These are phyloP conservation scores for Tribolium madens DNA, from an alignment of 1,140 invertebrate genomes.

Conservation along the genomic window DNA sequence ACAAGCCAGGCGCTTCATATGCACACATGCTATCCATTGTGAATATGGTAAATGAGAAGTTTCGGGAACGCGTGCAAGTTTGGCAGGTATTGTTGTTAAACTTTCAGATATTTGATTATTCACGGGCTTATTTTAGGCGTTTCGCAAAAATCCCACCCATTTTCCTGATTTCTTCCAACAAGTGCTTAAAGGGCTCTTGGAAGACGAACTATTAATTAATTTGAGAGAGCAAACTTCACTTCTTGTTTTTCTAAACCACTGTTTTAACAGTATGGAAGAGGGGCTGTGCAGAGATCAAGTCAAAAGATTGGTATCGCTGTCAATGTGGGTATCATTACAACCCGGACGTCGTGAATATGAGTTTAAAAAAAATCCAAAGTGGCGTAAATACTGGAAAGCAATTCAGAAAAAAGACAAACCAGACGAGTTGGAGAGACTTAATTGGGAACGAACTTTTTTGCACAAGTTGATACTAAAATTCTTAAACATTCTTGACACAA, in stretches of 20 bases:
- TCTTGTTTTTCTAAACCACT: slow-evolving; percentile 94
- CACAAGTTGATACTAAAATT: slow-evolving; percentile 93
- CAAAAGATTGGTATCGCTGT: slow-evolving; percentile 90
- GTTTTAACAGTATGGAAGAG: slow-evolving; percentile 97
- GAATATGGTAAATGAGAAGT: slow-evolving; percentile 98
- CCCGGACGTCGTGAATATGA: slow-evolving; percentile 85
- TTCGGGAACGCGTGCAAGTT: slow-evolving; percentile 94
- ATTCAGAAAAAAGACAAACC: slow-evolving; percentile 89
- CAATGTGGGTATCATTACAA: slow-evolving; percentile 94
- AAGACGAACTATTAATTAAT: slow-evolving; percentile 66
- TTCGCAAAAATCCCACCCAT: slow-evolving; percentile 83
- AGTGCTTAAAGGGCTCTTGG: slow-evolving; percentile 80
- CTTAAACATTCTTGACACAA: slow-evolving; percentile 82
- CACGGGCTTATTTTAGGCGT: slow-evolving; percentile 70
- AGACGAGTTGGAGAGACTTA: slow-evolving; percentile 77
- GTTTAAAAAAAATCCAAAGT: slow-evolving; percentile 88
- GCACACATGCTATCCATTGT: slow-evolving; percentile 95
- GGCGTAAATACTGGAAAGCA: slow-evolving; percentile 92
- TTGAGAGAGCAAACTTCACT: slow-evolving; percentile 89
- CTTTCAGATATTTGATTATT: slow-evolving; percentile 17
- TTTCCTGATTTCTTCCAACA: slow-evolving; percentile 91
- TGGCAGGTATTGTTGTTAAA: slow-evolving; percentile 80
- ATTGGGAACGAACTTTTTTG: slow-evolving; percentile 92
- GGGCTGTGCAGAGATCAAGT: slow-evolving; percentile 92
- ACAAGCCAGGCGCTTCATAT: slow-evolving; percentile 76